These are phyloP conservation scores for Meles meles DNA, from an alignment of 2,113 vertebrate species.

Conservation along the genomic window DNA sequence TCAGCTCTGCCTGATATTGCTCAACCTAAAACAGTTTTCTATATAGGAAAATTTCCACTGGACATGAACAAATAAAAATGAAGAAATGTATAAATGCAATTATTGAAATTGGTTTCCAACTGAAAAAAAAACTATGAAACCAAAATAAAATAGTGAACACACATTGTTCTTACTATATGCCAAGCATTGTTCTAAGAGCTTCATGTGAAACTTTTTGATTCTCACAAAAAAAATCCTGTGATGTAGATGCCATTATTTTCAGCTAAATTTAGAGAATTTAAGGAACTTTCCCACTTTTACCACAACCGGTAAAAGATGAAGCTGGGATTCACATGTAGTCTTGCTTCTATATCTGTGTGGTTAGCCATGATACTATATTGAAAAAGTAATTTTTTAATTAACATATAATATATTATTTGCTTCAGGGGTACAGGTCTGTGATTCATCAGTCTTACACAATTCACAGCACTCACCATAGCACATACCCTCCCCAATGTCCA, in stretches of 20 bases:
- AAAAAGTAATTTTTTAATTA: not conserved
- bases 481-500: no score
- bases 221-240: not conserved
- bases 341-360: not conserved
- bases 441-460: no score
- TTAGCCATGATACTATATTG: not conserved
- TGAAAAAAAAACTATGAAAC: not conserved
- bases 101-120: not conserved
- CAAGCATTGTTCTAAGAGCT: not conserved
- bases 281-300: not conserved
- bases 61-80: not conserved
- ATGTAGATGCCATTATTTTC: not conserved
- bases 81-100: not conserved
- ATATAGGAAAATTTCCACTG: not conserved
- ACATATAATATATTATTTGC: no score
- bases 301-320: not conserved
- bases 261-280: not conserved
- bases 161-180: not conserved
- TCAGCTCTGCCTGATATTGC: not conserved
- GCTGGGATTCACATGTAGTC: not conserved
- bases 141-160: not conserved
- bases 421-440: no score
- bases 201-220: not conserved
- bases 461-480: no score
- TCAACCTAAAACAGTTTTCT: not conserved